Conservation (phyloP, 2,797 vertebrate genomes). For the Euphonia xanthogaster region DNA sequence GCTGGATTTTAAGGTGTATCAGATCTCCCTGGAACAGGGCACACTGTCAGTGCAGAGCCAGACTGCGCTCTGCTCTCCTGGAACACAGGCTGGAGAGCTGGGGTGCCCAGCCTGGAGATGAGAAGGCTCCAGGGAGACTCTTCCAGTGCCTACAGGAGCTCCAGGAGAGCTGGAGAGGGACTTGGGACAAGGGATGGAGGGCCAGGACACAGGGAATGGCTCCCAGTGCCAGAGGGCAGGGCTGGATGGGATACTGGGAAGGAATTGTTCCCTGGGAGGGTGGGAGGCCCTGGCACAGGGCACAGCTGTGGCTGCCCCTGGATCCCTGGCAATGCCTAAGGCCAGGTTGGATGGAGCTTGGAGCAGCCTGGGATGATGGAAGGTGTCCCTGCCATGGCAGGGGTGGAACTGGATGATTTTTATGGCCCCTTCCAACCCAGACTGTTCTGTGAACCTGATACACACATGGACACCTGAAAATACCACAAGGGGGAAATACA, state of each 20-base stretch:
- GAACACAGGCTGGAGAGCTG: neutral
- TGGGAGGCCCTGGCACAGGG: neutral
- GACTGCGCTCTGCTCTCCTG: neutral
- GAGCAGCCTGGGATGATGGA: fast-evolving
- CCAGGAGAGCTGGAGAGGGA: neutral
- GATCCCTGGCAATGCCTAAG: neutral
- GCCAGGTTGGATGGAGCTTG: fast-evolving
- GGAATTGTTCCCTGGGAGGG: fast-evolving
- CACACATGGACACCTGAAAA: neutral
- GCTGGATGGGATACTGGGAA: fast-evolving
- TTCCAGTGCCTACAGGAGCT: neutral
- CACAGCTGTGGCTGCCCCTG: neutral
- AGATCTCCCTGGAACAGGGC: neutral
- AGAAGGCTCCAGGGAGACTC: neutral
- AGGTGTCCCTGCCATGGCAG: neutral
- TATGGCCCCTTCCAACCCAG: neutral
- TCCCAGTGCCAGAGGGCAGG: neutral
- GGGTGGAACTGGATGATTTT: fast-evolving
- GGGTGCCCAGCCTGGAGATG: neutral
- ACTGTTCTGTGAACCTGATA: neutral
- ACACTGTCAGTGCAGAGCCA: neutral
- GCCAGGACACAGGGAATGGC: neutral
- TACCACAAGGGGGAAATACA: neutral
- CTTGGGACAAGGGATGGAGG: fast-evolving
- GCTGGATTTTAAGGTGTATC: neutral